Percentiles rank a stretch among this genome's conserved stretches.
Conservation (phyloP, 2,113 vertebrate species). For the Microcebus jonahi region DNA sequence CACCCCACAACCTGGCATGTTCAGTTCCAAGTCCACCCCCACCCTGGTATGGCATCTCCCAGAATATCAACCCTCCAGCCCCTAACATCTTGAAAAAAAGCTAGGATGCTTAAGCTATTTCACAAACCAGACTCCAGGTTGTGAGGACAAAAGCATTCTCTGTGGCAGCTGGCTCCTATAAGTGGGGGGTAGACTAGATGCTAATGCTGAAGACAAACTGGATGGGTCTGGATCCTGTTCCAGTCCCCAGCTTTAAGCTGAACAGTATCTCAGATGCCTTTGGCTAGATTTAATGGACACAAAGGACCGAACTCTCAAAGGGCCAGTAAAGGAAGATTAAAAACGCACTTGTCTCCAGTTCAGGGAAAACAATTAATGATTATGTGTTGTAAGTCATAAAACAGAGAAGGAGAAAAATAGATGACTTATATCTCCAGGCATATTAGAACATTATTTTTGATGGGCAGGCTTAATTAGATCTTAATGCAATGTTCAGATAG, state of each 20-base stretch:
- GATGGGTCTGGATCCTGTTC: background rate
- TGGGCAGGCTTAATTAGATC: constrained; percentile 81
- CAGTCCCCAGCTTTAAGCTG: background rate
- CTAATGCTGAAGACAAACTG: constrained; percentile 18
- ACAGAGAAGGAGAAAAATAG: constrained; percentile 42
- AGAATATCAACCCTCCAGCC: constrained; percentile 21
- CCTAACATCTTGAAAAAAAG: background rate
- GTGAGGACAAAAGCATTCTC: constrained; percentile 24
- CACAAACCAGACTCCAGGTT: constrained; percentile 37
- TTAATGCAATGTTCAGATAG: constrained; percentile 74
- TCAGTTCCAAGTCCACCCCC: background rate
- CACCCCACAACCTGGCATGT: background rate
- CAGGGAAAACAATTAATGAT: constrained; percentile 64
- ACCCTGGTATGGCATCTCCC: background rate
- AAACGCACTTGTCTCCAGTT: constrained; percentile 70
- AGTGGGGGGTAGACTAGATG: background rate
- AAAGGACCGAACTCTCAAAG: constrained; percentile 47
- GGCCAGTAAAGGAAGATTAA: constrained; percentile 51
- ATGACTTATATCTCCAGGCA: constrained; percentile 71
- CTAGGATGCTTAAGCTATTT: background rate
- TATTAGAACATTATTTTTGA: constrained; percentile 71
- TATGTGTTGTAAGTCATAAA: constrained; percentile 68
- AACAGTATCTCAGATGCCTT: constrained; percentile 34
- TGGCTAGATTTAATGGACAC: constrained; percentile 43
- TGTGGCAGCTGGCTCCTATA: constrained; percentile 30